Percentiles rank a stretch among this genome's conserved stretches.
phyloP scores from a whole-genome alignment of 2,797 vertebrate species.

The Lophius americanus region DNA sequence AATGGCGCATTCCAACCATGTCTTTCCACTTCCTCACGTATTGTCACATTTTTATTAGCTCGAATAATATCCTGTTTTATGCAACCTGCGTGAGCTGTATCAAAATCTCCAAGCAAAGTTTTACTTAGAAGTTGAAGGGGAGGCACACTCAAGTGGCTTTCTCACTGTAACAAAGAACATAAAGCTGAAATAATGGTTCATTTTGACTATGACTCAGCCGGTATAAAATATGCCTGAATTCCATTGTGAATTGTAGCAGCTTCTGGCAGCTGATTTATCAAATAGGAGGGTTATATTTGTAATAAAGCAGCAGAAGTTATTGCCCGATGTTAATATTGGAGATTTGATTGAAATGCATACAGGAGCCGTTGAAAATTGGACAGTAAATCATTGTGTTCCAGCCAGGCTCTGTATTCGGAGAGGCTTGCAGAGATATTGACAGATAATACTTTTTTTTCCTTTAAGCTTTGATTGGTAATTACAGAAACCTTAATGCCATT shows the following conservation, averaged over 20 bases:
- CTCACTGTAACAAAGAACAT: constrained; percentile 34
- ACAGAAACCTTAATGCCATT: constrained; percentile 73
- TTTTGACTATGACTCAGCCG: constrained; percentile 65
- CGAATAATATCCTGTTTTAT: constrained; percentile 8
- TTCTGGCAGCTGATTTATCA: constrained; percentile 72
- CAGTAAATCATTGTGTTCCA: constrained; percentile 74
- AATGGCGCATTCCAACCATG: not conserved
- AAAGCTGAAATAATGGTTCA: constrained; percentile 67
- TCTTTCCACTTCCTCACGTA: not conserved
- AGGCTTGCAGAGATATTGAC: constrained; percentile 67
- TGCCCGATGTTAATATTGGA: constrained; percentile 75
- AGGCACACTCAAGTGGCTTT: constrained; percentile 27
- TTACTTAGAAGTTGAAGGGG: constrained; percentile 20
- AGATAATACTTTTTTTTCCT: constrained; percentile 64
- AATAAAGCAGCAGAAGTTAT: constrained; percentile 78
- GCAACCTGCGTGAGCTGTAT: constrained; percentile 4
- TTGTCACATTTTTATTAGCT: not conserved
- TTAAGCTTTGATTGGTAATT: constrained; percentile 70
- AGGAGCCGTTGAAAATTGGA: constrained; percentile 68
- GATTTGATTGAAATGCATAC: constrained; percentile 80
- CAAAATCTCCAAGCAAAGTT: constrained; percentile 27
- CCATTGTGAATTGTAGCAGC: constrained; percentile 63
- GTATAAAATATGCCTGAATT: constrained; percentile 73
- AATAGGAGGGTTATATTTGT: constrained; percentile 64
- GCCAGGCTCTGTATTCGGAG: constrained; percentile 53